These are phyloP conservation scores for Vultur gryphus DNA, from an alignment of 2,797 vertebrate species.

Conservation along the genomic window DNA sequence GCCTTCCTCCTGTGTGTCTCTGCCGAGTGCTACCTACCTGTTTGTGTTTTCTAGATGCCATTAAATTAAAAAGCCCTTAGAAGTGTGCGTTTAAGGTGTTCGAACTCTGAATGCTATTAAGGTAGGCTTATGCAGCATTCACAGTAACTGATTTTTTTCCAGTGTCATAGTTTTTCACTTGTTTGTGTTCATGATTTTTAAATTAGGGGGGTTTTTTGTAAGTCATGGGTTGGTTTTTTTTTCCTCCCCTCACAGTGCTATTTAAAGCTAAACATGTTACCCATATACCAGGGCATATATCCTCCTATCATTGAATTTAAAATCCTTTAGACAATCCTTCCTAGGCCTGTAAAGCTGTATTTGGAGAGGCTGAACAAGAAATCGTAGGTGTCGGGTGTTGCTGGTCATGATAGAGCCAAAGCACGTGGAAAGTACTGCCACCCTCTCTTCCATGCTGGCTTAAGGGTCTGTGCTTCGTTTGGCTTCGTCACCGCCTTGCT, in stretches of 20 bases:
- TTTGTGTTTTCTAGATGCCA: constrained; percentile 14
- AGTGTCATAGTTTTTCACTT: constrained; percentile 20
- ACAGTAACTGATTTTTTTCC: neutral
- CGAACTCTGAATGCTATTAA: constrained; percentile 14
- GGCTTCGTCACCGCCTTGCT: neutral
- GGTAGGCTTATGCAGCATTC: constrained; percentile 27
- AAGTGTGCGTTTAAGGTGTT: constrained; percentile 4
- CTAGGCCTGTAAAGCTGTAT: neutral
- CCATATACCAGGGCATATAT: neutral
- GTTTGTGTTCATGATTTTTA: constrained; percentile 51
- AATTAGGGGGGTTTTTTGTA: neutral
- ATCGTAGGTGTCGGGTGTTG: neutral
- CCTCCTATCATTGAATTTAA: neutral
- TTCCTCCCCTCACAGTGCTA: neutral
- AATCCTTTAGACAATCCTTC: neutral
- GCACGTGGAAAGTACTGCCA: neutral
- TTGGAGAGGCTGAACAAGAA: neutral
- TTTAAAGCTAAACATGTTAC: constrained; percentile 1
- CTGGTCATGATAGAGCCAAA: neutral
- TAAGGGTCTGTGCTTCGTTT: neutral
- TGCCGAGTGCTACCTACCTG: neutral
- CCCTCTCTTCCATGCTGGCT: neutral
- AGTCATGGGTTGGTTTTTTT: neutral
- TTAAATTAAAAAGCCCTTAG: constrained; percentile 41
- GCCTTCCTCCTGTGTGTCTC: neutral